Base-by-base conservation (phyloP, 2,888 invertebrate species). In the Caenorhabditis wallacei region DNA sequence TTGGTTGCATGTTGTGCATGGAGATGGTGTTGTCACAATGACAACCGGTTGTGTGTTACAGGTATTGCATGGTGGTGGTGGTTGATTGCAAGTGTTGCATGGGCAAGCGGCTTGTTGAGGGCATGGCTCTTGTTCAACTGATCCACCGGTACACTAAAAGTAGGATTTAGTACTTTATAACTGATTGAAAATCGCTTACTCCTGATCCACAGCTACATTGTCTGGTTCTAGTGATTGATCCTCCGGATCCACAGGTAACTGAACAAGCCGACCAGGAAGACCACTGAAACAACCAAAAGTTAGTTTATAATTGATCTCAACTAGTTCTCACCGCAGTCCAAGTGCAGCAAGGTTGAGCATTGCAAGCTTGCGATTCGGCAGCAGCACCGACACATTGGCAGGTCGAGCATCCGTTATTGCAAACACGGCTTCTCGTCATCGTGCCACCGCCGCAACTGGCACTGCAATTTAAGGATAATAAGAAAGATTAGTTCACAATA, bases 371-470 rank as follows among this genome's bases (percentile, higher is more conserved):
- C 35, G 82, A 76, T 75, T 87, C 85, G 22, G 76, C 63, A 61
- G 72, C 74, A 24, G 79, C 66, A 37, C 87, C 87, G 48, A 83
- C 79, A 66, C 87, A 87, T 76, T 81, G 80, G 66, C 87, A 87
- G 48, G 80, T 75, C 10, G 84, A 82, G 70, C 87, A 87, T 54
- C 83, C 82, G 56, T 84, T 84, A 79, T 87, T 87, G 82, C 87
- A 87, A 68, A 84, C 81, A 40, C 87, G 78, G 30, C 80, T 85
- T 40, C 87, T 71, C 24, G 80, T 82, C 74, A 80, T 80, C 20
- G 83, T 78, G 24, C 87, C 87, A 63, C 85, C 87, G 11, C 87
- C 87, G 63, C 87, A 87, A 18, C 82, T 84, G 53, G 84, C 83
- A 84, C 87, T 87, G 61, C 69, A 69, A 82, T 46, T 51, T 40